Conservation (phyloP, 1,140 invertebrate genomes). For the Anoplophora glabripennis region DNA sequence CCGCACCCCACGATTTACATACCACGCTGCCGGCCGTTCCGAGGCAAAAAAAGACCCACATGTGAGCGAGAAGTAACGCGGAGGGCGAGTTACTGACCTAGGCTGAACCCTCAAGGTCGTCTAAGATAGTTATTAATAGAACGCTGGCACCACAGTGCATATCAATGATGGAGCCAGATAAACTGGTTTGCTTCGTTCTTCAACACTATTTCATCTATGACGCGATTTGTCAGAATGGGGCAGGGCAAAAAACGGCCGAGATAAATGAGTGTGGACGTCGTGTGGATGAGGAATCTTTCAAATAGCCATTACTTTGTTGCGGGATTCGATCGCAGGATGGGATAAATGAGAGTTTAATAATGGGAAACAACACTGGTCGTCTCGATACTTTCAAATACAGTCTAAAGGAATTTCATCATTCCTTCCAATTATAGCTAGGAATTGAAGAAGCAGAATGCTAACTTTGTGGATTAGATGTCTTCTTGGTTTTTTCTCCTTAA, state of each 20-base stretch:
- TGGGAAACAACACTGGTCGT: too few species aligned
- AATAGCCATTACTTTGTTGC: too few species aligned
- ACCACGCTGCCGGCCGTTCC: not conserved
- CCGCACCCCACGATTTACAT: not conserved
- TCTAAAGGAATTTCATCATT: too few species aligned
- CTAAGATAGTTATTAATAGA: slow-evolving; percentile 33
- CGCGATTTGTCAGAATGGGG: slow-evolving; percentile 20
- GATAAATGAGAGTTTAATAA: too few species aligned
- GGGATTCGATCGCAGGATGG: too few species aligned
- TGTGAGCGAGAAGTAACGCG: slow-evolving; percentile 1
- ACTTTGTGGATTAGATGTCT: too few species aligned
- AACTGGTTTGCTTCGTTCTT: slow-evolving; percentile 30
- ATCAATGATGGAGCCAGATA: slow-evolving; percentile 17
- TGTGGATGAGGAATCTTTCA: too few species aligned
- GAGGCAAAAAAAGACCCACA: not conserved
- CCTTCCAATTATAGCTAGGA: too few species aligned
- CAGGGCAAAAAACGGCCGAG: not conserved
- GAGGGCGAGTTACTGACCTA: slow-evolving; percentile 34
- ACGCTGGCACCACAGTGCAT: slow-evolving; percentile 23
- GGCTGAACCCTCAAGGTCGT: slow-evolving; percentile 38
- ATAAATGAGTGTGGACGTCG: too few species aligned
- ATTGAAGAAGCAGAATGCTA: too few species aligned
- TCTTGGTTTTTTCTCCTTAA: too few species aligned
- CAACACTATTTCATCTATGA: slow-evolving; percentile 26
- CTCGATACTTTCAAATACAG: too few species aligned